phyloP scores from a whole-genome alignment of 2,888 invertebrate species.

The Leucoptera coffeella region DNA sequence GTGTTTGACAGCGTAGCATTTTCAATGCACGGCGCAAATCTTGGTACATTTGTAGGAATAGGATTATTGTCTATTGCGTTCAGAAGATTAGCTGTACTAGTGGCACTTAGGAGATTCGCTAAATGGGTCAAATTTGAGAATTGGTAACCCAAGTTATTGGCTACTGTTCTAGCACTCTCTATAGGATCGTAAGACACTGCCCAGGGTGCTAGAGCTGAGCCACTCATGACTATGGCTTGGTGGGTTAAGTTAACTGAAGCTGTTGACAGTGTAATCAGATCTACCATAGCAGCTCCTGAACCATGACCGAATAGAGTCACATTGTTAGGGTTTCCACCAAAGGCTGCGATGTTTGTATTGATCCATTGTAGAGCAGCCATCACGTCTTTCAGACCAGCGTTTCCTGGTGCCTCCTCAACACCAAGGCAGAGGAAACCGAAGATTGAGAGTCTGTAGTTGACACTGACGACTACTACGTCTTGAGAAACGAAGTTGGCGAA shows the following conservation, averaged over 20 bases:
- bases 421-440: constrained; percentile 65
- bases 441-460: constrained; percentile 67
- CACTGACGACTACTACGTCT: constrained; percentile 56
- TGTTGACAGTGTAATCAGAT: constrained; percentile 27
- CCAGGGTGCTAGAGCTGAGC: constrained; percentile 34
- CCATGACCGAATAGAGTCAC: constrained; percentile 78
- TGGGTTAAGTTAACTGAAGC: constrained; percentile 18
- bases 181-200: constrained; percentile 34
- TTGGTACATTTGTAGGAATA: constrained; percentile 23
- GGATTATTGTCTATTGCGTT: constrained; percentile 15
- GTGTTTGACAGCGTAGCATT: constrained; percentile 13
- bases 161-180: constrained; percentile 19
- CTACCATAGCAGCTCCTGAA: constrained; percentile 60
- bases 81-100: constrained; percentile 15
- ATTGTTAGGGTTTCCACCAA: constrained; percentile 71
- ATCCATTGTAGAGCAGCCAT: constrained; percentile 72
- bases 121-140: constrained; percentile 14
- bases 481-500: constrained; percentile 58
- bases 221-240: constrained; percentile 31
- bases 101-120: constrained; percentile 15
- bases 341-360: constrained; percentile 61
- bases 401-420: constrained; percentile 62
- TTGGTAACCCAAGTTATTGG: constrained; percentile 17
- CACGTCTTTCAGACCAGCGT: constrained; percentile 81
- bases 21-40: constrained; percentile 39